Base-by-base conservation (phyloP, 2,797 vertebrate species). In the Pelobates cultripes region DNA sequence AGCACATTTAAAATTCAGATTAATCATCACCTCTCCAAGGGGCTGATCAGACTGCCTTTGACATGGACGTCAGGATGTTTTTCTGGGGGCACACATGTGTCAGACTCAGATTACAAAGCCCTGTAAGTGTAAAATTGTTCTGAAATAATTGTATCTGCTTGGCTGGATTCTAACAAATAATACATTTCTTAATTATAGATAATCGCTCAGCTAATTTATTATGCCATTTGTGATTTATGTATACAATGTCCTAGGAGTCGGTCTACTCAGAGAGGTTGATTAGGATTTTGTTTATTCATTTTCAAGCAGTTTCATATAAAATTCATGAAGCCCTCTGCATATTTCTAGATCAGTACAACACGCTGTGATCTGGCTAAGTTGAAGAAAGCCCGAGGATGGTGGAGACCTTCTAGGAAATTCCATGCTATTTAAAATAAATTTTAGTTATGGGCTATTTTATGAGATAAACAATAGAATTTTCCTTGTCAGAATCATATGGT, bases 281-380 rank as follows among this genome's bases (percentile, higher is more conserved):
- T 53, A 15, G 73, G 64, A 57, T 67, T 80, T 43, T 80, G 70
- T 68, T 80, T 64, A 72, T 53, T 64, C 61, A 43, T 67, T 66
- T 80, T 14, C 61, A 53, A 28, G 70, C 15, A 73, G 70, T 55
- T 80, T 67, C 41, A 80, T 80, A 45, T 55, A 80, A 73, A 43
- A 79, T 79, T 79, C 77, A 79, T 79, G 69, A 14, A 51, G 3
- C 43, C 43, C 70, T 51, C 17, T 3, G 43, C 14, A 43, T 73
- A 13, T 66, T 71, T 28, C 4, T 9, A 15, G 77, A 60, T 43
- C 45, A n/a, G 40, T 10, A 9, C 10, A 5, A 1, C 70, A 55
- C n/a, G 43, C 61, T 68, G 71, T 69, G 78, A 74, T 74, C 64
- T 61, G 43, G 78, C 78, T 7, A 57, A 3, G 61, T 43, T 73